These are phyloP conservation scores for Platycheirus albimanus DNA, from an alignment of 2,888 invertebrate species.

Conservation along the genomic window DNA sequence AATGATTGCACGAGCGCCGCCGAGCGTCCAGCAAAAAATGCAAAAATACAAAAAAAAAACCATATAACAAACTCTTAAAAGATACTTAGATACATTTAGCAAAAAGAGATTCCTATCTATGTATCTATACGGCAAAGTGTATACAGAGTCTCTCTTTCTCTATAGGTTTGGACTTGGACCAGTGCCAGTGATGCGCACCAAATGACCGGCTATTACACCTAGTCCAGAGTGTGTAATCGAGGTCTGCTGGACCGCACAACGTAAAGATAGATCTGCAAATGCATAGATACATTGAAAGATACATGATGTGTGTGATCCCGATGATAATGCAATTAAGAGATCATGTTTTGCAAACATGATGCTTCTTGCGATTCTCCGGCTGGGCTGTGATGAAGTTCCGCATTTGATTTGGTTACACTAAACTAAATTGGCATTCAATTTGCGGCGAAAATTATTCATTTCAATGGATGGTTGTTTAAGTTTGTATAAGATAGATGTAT, in stretches of 20 bases:
- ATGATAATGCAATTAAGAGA: slow-evolving; percentile 72
- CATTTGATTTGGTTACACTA: slow-evolving; percentile 68
- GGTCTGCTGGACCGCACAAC: slow-evolving; percentile 53
- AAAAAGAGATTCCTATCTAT: slow-evolving; percentile 62
- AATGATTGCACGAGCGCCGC: slow-evolving; percentile 22
- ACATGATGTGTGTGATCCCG: slow-evolving; percentile 56
- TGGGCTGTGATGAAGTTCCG: slow-evolving; percentile 46
- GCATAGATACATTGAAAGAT: slow-evolving; percentile 36
- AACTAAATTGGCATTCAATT: slow-evolving; percentile 71
- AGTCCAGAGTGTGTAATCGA: slow-evolving; percentile 52
- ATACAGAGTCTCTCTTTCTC: slow-evolving; percentile 6
- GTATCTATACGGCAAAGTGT: slow-evolving; percentile 41
- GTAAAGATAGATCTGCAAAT: slow-evolving; percentile 37
- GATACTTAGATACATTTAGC: slow-evolving; percentile 70
- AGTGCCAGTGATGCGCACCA: slow-evolving; percentile 58
- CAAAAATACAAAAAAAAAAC: slow-evolving; percentile 16
- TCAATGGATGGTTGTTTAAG: slow-evolving; percentile 14
- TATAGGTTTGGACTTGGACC: slow-evolving; percentile 12
- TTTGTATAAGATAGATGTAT: no score
- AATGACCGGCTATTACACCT: slow-evolving; percentile 67
- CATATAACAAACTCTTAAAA: slow-evolving; percentile 57
- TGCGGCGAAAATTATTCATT: slow-evolving; percentile 53
- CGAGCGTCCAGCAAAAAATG: neutral
- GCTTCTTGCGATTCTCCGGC: slow-evolving; percentile 14
- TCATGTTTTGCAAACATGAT: slow-evolving; percentile 62